Evolutionary conservation across 2,888 invertebrate species (phyloP), one percentile per base, ranked within the genome.

Genomic region (Coenonympha arcania): DNA sequence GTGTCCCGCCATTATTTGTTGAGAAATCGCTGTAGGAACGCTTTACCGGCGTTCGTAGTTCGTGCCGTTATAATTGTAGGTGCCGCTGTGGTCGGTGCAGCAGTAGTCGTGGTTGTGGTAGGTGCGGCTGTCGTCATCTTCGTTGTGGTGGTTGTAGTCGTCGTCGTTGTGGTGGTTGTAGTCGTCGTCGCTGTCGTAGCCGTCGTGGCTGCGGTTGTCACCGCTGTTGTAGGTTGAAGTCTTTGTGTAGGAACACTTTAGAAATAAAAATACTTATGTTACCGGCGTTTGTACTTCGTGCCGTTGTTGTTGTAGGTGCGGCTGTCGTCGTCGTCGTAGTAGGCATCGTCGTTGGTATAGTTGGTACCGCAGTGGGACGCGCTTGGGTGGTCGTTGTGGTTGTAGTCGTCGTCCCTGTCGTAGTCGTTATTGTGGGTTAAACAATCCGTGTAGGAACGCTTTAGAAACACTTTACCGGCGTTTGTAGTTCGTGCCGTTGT

Each of bases 181-280:
- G 55, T 42, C 26, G 50, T 26, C 30, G 56, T 39, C 2, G 43
- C 31, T 11, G 54, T 20, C 0, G 51, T 40, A 0, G 60, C 47
- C 1, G 64, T 57, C 2, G 63, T 55, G 1, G 63, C 53, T 1
- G 69, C 54, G 0, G 72, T 63, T 0, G 71, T 59, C 3, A 76
- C 53, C 6, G 69, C 62, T n/a, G 76, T 65, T 3, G 83, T 83
- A 1, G 87, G 85, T 24, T 64, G 60, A 8, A 86, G 57, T 34
- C 86, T 86, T 1, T 86, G 81, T 3, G 80, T 55, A 0, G 85
- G 82, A n/a, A 76, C 70, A 8, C 75, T 81, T 9, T n/a, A n/a
- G n/a, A n/a, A n/a, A n/a, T n/a, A n/a, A n/a, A n/a, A n/a, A n/a
- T n/a, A n/a, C n/a, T n/a, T n/a, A n/a, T n/a, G n/a, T n/a, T n/a